Conservation (phyloP, 2,888 invertebrate genomes). For the Agonum fuliginosum region DNA sequence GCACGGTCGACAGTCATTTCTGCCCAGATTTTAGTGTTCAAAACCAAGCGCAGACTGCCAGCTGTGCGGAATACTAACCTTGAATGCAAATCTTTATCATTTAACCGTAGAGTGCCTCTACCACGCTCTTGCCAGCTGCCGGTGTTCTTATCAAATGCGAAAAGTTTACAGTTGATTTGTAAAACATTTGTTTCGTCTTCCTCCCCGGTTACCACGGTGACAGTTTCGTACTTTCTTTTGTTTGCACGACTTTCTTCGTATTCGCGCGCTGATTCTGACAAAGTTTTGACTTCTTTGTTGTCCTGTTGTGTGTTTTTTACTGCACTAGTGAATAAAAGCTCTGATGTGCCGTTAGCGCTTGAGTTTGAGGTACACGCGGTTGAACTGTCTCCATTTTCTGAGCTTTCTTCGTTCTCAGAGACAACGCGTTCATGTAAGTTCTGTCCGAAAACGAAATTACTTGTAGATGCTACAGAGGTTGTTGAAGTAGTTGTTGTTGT, state of each 20-base stretch:
- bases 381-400: too few relatives aligned
- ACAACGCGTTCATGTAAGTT: conserved; percentile 91
- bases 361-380: conserved; percentile 67
- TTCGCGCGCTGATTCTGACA: conserved; percentile 89
- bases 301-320: too few relatives aligned
- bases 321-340: conserved; percentile 85
- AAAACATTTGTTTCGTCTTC: conserved; percentile 92
- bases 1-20: conserved; percentile 94
- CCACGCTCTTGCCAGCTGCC: conserved; percentile 94
- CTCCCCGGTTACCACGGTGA: conserved; percentile 89
- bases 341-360: conserved; percentile 77
- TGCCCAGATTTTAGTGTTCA: conserved; percentile 95
- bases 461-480: conserved; percentile 70
- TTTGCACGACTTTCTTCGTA: conserved; percentile 91
- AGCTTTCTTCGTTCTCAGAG: conserved; percentile 76
- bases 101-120: conserved; percentile 89
- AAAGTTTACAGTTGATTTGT: conserved; percentile 89
- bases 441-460: conserved; percentile 92
- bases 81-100: conserved; percentile 83
- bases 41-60: conserved; percentile 90
- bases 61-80: conserved; percentile 91
- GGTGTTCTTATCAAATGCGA: conserved; percentile 87
- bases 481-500: conserved; percentile 36
- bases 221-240: conserved; percentile 86
- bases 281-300: conserved; percentile 76